Conservation (phyloP, 1,140 invertebrate genomes). For the Papilio machaon region DNA sequence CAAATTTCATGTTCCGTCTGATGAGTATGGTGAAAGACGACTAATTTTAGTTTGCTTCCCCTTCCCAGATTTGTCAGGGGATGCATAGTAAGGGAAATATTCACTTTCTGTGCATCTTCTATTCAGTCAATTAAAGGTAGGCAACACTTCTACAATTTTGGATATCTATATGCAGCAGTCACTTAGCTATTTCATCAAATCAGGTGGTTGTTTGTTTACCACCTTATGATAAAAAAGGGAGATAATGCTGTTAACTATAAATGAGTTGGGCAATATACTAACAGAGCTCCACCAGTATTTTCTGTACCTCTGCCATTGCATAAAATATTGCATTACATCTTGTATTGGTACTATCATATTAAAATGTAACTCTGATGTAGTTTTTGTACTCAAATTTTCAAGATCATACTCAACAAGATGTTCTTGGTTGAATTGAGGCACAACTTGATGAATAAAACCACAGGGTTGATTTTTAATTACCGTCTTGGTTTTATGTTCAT, state of each 20-base stretch:
- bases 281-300: slow-evolving; percentile 92
- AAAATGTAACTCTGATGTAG: slow-evolving; percentile 51
- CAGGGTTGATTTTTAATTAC: slow-evolving; percentile 44
- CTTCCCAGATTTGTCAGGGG: too few relatives aligned
- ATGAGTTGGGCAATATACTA: slow-evolving; percentile 53
- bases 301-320: slow-evolving; percentile 87
- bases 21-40: too few relatives aligned
- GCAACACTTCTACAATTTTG: too few relatives aligned
- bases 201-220: too few relatives aligned
- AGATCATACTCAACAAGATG: slow-evolving; percentile 43
- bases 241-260: background rate
- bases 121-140: too few relatives aligned
- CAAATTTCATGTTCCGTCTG: too few relatives aligned
- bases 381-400: slow-evolving; percentile 38
- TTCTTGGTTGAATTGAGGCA: slow-evolving; percentile 45
- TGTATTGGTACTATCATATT: slow-evolving; percentile 57
- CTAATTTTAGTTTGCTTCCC: too few relatives aligned
- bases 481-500: slow-evolving; percentile 38
- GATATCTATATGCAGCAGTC: too few relatives aligned
- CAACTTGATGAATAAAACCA: slow-evolving; percentile 56
- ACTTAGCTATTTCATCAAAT: too few relatives aligned
- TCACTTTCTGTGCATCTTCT: too few relatives aligned
- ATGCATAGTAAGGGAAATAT: too few relatives aligned
- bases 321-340: slow-evolving; percentile 83
- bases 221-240: too few relatives aligned